These are phyloP conservation scores for Agriopis aurantiaria DNA, from an alignment of 2,888 invertebrate species.

Conservation along the genomic window DNA sequence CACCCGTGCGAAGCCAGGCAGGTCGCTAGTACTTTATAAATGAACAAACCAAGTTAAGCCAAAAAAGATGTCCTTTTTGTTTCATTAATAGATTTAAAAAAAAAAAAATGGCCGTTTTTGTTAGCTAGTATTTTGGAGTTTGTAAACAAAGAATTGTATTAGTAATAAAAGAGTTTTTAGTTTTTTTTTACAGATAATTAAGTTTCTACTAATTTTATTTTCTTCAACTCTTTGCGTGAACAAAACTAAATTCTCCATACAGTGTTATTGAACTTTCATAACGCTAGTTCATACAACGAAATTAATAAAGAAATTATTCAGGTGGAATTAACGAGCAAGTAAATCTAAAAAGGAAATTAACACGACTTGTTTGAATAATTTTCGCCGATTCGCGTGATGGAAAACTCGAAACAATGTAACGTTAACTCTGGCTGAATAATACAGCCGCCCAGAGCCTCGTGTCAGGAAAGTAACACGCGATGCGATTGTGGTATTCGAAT, in stretches of 20 bases:
- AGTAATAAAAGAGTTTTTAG: no score
- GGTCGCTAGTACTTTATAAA: neutral
- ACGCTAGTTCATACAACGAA: conserved; percentile 14
- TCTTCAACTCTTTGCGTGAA: neutral
- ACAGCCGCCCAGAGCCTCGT: conserved; percentile 56
- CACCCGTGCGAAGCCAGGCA: no score
- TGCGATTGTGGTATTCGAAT: conserved; percentile 58
- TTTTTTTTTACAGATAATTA: no score
- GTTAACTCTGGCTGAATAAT: conserved; percentile 57
- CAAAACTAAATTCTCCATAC: neutral
- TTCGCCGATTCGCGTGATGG: conserved; percentile 69
- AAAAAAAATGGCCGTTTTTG: no score
- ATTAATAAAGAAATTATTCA: conserved; percentile 35
- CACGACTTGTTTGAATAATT: conserved; percentile 58
- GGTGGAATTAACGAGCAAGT: conserved; percentile 34
- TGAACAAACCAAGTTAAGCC: neutral
- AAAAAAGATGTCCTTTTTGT: no score
- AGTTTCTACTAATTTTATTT: neutral
- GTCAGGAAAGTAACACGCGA: conserved; percentile 60
- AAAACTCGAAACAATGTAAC: conserved; percentile 62
- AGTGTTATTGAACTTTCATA: conserved; percentile 25
- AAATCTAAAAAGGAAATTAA: conserved; percentile 47
- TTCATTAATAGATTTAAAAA: no score
- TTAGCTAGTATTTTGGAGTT: no score
- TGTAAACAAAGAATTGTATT: neutral